Evolutionary conservation across 2,113 vertebrate species (phyloP), one percentile per base, ranked within the genome.

Genomic region (Syngnathus floridae): DNA sequence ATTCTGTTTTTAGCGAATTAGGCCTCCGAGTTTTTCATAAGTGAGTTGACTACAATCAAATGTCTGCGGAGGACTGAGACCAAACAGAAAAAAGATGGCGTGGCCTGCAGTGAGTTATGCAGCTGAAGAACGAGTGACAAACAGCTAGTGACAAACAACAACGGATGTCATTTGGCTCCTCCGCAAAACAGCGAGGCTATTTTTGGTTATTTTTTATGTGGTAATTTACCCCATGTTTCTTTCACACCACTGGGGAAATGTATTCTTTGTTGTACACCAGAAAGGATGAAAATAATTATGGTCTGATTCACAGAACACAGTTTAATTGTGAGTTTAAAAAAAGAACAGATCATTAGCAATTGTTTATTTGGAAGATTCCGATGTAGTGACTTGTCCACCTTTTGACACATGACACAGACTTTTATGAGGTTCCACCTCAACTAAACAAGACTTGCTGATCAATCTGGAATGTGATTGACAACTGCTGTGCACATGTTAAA

Each of bases 261-360:
- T 37, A 17, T 36, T 48, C 22, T 55, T 41, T 16, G 62, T 67
- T 74, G 62, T 38, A 40, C 43, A 64, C 65, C 55, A 52, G 36
- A 17, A 65, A 13, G 55, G 67, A 79, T 77, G 59, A 70, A 67
- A 68, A 56, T 64, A 69, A 80, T 72, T 49, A 37, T 40, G n/a
- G 56, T 45, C 22, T 62, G 71, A 82, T 72, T 85, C 71, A 74
- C 60, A 49, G 57, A 78, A 71, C 69, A 75, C 69, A 49, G 64
- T 63, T 19, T 49, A 67, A 61, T 43, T 41, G 49, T 72, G 21
- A 70, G 69, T 59, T 55, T 68, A 73, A 84, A 69, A 83, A 69
- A 62, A 72, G 67, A 46, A 86, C 14, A 57, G 68, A 49, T 60
- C 35, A 40, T 5, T 19, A 65, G 38, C 46, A 58, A 65, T 16